phyloP scores from a whole-genome alignment of 2,797 vertebrate genomes.

The Phoeniculus purpureus region DNA sequence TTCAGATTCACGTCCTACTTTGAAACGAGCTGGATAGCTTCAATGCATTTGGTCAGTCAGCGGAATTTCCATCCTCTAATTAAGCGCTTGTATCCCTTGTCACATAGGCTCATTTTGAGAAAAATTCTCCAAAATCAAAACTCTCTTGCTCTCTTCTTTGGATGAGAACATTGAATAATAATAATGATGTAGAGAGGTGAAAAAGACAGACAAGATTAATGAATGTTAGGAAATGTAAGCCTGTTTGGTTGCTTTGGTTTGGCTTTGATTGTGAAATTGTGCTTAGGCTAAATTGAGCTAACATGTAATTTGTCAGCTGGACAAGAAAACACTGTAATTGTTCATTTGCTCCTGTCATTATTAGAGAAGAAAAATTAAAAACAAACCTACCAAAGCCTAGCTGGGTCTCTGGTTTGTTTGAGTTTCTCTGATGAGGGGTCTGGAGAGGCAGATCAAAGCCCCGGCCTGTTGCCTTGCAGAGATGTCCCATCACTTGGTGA shows the following conservation, averaged over 20 bases:
- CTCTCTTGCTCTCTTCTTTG: not conserved
- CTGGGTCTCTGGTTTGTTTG: not conserved
- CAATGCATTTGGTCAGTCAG: slow-evolving; percentile 40
- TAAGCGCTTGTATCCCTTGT: slow-evolving; percentile 5
- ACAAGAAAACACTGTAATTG: slow-evolving; percentile 16
- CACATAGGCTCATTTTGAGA: not conserved
- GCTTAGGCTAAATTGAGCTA: slow-evolving; percentile 27
- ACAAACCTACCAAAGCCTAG: not conserved
- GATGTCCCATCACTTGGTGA: fast-evolving
- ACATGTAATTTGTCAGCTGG: slow-evolving; percentile 46
- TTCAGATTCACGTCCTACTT: slow-evolving; percentile 28
- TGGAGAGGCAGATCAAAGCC: not conserved
- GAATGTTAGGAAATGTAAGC: not conserved
- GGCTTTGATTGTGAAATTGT: slow-evolving; percentile 22
- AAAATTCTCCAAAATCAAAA: not conserved
- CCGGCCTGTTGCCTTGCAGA: not conserved
- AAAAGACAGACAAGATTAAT: slow-evolving; percentile 16
- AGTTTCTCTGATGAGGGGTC: not conserved
- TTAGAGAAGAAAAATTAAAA: not conserved
- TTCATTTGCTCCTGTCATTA: slow-evolving; percentile 21
- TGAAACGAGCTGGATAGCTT: slow-evolving; percentile 19
- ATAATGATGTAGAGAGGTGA: not conserved
- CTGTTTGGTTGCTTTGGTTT: not conserved
- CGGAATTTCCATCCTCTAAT: slow-evolving; percentile 20
- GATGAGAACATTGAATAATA: not conserved